Evolutionary conservation across 2,797 vertebrate genomes (phyloP).

Genomic region (Sphenopsis melanotis): DNA sequence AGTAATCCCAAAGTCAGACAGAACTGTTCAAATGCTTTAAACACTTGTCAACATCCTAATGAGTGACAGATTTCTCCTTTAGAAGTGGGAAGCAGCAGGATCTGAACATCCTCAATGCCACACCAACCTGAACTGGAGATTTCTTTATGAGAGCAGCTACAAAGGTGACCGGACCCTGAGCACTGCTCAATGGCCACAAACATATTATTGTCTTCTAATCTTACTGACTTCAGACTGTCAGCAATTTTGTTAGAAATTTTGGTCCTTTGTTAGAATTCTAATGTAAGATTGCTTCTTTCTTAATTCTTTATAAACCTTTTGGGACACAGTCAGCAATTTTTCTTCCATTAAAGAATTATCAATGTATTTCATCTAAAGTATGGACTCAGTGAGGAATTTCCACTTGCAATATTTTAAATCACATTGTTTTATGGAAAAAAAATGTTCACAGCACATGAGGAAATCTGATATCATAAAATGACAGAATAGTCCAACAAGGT

Average conservation of each 20-base stretch:
- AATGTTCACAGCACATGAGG: not conserved
- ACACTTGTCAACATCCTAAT: not conserved
- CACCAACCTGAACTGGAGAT: not conserved
- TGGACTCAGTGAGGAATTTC: not conserved
- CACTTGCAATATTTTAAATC: not conserved
- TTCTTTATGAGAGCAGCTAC: not conserved
- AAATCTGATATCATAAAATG: not conserved
- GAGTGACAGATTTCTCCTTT: not conserved
- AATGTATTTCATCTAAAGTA: not conserved
- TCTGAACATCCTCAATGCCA: conserved; percentile 15
- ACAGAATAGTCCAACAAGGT: not conserved
- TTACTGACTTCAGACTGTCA: not conserved
- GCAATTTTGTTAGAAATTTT: not conserved
- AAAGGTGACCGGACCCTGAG: not conserved
- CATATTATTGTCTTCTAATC: not conserved
- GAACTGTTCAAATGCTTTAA: not conserved
- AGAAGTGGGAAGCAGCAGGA: not conserved
- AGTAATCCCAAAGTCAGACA: not conserved
- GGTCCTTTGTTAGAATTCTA: conserved; percentile 17
- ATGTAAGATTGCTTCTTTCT: conserved; percentile 20
- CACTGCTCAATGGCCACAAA: not conserved
- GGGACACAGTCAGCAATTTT: not conserved
- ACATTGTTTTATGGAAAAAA: not conserved
- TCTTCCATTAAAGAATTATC: not conserved
- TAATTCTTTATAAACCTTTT: not conserved